phyloP scores from a whole-genome alignment of 2,888 invertebrate species.

The Platycheirus albimanus region DNA sequence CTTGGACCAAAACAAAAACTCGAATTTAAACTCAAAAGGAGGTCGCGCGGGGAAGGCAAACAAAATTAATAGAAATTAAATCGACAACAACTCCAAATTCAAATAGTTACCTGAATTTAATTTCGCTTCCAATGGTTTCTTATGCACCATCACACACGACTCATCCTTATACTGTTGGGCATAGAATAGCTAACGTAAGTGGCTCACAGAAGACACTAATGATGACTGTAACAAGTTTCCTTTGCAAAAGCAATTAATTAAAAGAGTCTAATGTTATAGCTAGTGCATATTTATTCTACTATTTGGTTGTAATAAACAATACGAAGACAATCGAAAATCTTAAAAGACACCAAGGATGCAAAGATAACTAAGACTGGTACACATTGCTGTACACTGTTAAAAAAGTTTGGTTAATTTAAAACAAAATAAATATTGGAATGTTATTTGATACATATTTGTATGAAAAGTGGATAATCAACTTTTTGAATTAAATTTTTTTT shows the following conservation, averaged over 20 bases:
- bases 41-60: neutral
- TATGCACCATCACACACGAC: too few relatives aligned
- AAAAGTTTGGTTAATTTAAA: too few relatives aligned
- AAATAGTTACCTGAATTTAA: slow-evolving; percentile 31
- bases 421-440: too few relatives aligned
- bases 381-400: slow-evolving; percentile 22
- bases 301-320: slow-evolving; percentile 57
- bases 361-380: slow-evolving; percentile 55
- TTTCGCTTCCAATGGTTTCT: too few relatives aligned
- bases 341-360: too few relatives aligned
- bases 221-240: slow-evolving; percentile 51
- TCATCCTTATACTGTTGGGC: neutral
- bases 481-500: too few relatives aligned
- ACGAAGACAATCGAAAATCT: slow-evolving; percentile 20
- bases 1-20: neutral
- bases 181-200: slow-evolving; percentile 27
- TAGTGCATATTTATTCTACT: slow-evolving; percentile 41
- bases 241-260: slow-evolving; percentile 64
- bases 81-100: slow-evolving; percentile 28
- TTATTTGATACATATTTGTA: too few relatives aligned
- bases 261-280: slow-evolving; percentile 54
- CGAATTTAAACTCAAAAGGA: too few relatives aligned
- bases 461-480: too few relatives aligned
- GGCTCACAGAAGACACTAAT: slow-evolving; percentile 40
- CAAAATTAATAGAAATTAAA: slow-evolving; percentile 35